Evolutionary conservation across 1,140 invertebrate genomes (phyloP), one percentile per base, ranked within the genome.

Genomic region (Pachypsylla venusta): DNA sequence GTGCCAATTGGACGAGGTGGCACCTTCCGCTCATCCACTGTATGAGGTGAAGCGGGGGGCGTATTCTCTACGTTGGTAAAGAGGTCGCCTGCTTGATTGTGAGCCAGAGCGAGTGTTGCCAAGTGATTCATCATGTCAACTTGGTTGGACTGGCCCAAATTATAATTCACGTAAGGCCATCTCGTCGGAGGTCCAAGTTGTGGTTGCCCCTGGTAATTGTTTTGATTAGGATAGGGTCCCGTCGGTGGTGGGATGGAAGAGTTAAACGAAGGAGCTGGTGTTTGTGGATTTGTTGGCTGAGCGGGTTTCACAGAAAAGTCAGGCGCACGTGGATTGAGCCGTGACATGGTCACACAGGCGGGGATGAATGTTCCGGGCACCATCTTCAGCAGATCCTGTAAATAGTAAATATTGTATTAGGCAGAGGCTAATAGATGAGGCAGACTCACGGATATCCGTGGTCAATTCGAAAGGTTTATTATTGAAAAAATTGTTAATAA

Each of bases 321-420:
- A 1, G 88, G 87, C 19, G 89, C 89, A 66, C 89, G 81, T 1
- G 89, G 89, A 74, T 93, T 93, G 54, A 93, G 76, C 54, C 87
- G 77, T 28, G 87, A 90, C 73, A 81, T 81, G 63, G 72, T 76
- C 61, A 78, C 75, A 16, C 60, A 42, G 24, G 61, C 27, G 20
- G 59, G 57, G 22, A 60, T 56, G 20, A 60, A 59, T 14, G 56
- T 30, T 10, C 42, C 42, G 16, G 42, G 42, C 22, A 48, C 42
- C 42, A 48, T 48, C 42, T 48, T 48, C n/a, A 48, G 42, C 42
- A 48, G 22, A 48, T 48, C 42, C 42, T 48, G 42, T 19, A 48
- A 19, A 48, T 22, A 48, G 7, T 10, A 7, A 35, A 35, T 35
- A 35, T 10, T 35, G n/a, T 20, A n/a, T n/a, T 30, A 27, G 13